Evolutionary conservation across 2,888 invertebrate genomes (phyloP), one percentile per base, ranked within the genome.

Genomic region (Sminthurides aquaticus): DNA sequence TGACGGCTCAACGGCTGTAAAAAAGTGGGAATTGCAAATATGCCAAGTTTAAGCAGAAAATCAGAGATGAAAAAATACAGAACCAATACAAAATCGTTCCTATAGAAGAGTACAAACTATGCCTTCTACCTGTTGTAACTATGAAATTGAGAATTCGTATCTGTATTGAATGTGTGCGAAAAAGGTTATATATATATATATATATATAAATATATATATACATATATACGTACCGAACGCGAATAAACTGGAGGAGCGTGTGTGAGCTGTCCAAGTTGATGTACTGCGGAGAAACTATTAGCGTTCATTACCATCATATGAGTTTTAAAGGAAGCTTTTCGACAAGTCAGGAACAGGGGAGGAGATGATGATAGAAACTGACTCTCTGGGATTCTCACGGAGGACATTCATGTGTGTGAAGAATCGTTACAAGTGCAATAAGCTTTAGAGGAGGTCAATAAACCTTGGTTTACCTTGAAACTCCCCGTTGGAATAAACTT

Each of bases 381-480:
- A n/a, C n/a, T n/a, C n/a, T n/a, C n/a, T n/a, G 43, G 15, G 43
- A 34, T 34, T 34, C 43, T 34, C 43, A 34, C 43, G 43, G 43
- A 34, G 43, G 43, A 34, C 43, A 34, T 34, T 34, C 43, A 34
- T 34, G 43, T 34, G n/a, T 34, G 43, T 34, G 43, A 15, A 34
- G 43, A 34, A 34, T 34, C 5, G 43, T 34, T 34, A 34, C 5
- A 15, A 52, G 52, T 55, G 58, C 60, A 60, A 65, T 52, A 60
- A 65, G 57, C 60, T 56, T 24, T 25, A 26, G 56, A 25, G 34
- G 49, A 69, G 73, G 71, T 73, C 73, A 73, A 73, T 72, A 72
- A 71, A 73, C 73, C 67, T 70, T 67, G 65, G 69, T 70, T 72
- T 72, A 73, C 73, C 71, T 73, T 73, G 72, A 73, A 67, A 57